Evolutionary conservation across 2,113 vertebrate genomes (phyloP).

Genomic region (Meles meles): DNA sequence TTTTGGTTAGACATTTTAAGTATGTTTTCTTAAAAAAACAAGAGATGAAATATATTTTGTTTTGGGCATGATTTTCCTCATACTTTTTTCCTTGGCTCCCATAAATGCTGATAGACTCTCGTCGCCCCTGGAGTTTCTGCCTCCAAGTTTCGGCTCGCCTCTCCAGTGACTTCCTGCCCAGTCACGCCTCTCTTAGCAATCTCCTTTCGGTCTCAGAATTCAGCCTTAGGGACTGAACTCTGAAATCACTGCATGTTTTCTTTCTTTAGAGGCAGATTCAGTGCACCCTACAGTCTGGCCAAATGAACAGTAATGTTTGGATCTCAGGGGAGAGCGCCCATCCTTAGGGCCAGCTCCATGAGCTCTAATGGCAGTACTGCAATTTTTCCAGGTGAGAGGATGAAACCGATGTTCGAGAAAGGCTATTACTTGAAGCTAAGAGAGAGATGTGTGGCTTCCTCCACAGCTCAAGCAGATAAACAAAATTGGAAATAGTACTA

Average conservation of each 20-base stretch:
- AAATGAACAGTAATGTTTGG: not conserved
- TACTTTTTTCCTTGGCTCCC: not conserved
- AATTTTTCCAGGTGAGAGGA: not conserved
- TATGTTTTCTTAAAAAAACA: not conserved
- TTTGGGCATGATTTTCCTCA: not conserved
- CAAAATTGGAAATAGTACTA: not conserved
- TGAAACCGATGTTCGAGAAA: not conserved
- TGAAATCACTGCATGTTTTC: not conserved
- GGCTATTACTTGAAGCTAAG: not conserved
- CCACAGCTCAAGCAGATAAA: not conserved
- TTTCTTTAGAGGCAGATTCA: not conserved
- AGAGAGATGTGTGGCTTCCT: not conserved
- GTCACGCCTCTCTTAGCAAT: not conserved
- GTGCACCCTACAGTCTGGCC: not conserved
- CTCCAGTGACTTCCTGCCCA: not conserved
- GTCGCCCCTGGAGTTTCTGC: not conserved
- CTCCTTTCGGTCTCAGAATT: not conserved
- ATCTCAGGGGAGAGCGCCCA: not conserved
- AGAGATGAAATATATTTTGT: not conserved
- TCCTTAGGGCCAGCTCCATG: not conserved
- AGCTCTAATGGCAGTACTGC: not conserved
- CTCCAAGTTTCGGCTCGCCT: not conserved
- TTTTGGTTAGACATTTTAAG: conserved; percentile 34
- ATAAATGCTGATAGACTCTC: not conserved
- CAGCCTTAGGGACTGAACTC: not conserved